Percentiles rank a stretch among this genome's conserved stretches.
Evolutionary conservation across 2,113 vertebrate species (phyloP).

Genomic region (Clupea harengus): DNA sequence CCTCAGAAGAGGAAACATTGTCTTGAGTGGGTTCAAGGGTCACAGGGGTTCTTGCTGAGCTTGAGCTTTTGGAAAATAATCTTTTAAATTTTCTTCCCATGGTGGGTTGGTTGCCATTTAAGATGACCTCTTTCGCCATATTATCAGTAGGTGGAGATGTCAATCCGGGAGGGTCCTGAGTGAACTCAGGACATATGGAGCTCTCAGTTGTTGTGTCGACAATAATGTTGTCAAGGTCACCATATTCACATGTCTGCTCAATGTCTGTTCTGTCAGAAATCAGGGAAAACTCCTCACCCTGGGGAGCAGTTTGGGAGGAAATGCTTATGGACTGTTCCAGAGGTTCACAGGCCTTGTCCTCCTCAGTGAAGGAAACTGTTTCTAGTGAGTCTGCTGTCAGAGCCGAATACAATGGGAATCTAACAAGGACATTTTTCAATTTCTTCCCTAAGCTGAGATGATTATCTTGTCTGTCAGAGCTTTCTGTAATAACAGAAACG

Average conservation of each 20-base stretch:
- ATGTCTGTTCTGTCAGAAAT: background rate
- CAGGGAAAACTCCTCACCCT: background rate
- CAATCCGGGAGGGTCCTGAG: background rate
- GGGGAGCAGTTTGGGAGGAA: background rate
- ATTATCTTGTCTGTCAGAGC: background rate
- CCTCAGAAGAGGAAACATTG: background rate
- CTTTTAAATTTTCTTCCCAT: background rate
- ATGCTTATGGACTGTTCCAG: background rate
- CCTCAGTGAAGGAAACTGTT: background rate
- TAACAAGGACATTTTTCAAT: too few relatives aligned
- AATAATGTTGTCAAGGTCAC: background rate
- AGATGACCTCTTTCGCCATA: background rate
- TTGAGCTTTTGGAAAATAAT: slow-evolving; percentile 10
- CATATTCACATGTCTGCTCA: background rate
- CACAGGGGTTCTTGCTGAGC: background rate
- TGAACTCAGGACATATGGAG: background rate
- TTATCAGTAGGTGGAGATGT: background rate
- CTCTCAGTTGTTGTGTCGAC: background rate
- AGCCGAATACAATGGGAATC: too few relatives aligned
- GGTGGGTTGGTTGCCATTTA: background rate
- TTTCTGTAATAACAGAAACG: background rate
- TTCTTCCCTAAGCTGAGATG: background rate
- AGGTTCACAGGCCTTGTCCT: background rate
- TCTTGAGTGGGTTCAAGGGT: background rate
- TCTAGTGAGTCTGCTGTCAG: too few relatives aligned